Base-by-base conservation (phyloP, 1,140 invertebrate genomes). In the Drosophila subpulchrella region DNA sequence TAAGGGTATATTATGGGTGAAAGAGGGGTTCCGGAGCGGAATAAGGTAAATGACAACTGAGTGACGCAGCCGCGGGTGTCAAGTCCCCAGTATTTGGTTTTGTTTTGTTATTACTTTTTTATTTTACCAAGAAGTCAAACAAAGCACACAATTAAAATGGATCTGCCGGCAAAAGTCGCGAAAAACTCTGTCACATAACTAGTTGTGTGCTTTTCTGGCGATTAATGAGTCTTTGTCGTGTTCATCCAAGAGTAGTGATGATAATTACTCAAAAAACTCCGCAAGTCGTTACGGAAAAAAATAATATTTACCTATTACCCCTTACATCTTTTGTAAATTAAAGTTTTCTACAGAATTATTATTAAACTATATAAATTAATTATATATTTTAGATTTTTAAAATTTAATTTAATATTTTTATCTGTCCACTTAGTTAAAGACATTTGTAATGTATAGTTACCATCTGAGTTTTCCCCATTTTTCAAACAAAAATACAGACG, bases 171-270 rank as follows among this genome's bases (percentile, higher is more conserved):
- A 57, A 83, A 83, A 81, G 66, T 83, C 80, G 77, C 83, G 80
- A 77, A 57, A 66, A 51, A 48, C 62, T 39, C 58, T 58, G 41
- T 24, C 78, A 62, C 54, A 53, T 79, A 61, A 56, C 59, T 46
- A 13, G n/a, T 6, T 72, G 57, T 75, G 42, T 54, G 17, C 24
- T 50, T 41, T 66, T 72, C 63, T 55, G 67, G 59, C 63, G 71
- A 85, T 90, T 91, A 91, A 91, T 88, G 82, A 83, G 88, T 81
- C 65, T 78, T 86, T 90, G 75, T 72, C 74, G 75, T 90, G 85
- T 89, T 77, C 72, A 50, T 42, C 66, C 61, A 20, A 24, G 57
- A 51, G 55, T 34, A 83, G 66, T 83, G 81, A 89, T 78, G 61
- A 73, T 80, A 80, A 83, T 89, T 20, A 20, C 10, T 46, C 1